These are phyloP conservation scores for Halcyon malimbica DNA, from an alignment of 2,113 vertebrate genomes.

Conservation along the genomic window DNA sequence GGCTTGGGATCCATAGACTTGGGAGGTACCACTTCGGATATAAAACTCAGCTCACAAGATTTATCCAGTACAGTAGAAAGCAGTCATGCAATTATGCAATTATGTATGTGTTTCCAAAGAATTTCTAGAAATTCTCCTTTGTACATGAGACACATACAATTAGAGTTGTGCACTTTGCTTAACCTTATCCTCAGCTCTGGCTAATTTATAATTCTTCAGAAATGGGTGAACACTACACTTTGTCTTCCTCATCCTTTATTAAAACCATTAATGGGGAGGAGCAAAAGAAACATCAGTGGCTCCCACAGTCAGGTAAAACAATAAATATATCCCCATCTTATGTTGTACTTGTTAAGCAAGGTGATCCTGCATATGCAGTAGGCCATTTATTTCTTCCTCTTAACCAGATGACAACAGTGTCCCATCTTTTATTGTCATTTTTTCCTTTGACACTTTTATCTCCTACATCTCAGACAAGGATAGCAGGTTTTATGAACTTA, in stretches of 20 bases:
- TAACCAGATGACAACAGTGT: background rate
- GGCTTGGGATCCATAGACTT: background rate
- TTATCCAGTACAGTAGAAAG: background rate
- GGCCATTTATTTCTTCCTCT: background rate
- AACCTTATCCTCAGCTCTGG: background rate
- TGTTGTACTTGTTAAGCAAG: background rate
- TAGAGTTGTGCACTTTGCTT: background rate
- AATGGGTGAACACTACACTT: background rate
- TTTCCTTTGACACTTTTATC: background rate
- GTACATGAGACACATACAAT: background rate
- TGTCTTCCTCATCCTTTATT: background rate
- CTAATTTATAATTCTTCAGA: background rate
- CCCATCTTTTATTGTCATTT: background rate
- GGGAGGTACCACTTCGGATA: background rate
- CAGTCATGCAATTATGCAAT: background rate
- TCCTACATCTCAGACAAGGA: background rate
- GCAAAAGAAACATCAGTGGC: background rate
- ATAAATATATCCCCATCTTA: background rate
- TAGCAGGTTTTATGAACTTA: background rate
- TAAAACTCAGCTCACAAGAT: background rate
- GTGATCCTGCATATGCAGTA: rapidly evolving
- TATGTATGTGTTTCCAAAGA: background rate
- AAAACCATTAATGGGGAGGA: background rate
- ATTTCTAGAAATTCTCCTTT: background rate
- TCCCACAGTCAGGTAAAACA: background rate